Conservation (phyloP, 2,113 vertebrate genomes). For the Tricholaema leucomelas region DNA sequence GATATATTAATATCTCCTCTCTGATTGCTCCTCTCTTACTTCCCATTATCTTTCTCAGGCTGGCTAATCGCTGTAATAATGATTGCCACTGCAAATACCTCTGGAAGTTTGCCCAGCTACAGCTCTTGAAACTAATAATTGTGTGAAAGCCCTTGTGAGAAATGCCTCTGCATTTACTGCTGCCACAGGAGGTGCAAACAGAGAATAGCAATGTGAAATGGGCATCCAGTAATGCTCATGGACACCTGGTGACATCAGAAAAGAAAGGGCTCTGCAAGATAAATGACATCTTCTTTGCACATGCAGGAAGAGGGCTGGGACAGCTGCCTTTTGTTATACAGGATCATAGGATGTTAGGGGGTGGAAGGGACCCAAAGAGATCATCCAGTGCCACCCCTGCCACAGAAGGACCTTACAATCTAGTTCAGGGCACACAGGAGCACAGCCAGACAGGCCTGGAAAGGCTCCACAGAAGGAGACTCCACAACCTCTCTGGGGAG, state of each 20-base stretch:
- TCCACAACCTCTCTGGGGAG: no score
- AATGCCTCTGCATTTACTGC: not conserved
- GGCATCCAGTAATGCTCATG: not conserved
- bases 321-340: no score
- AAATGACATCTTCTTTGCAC: not conserved
- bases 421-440: no score
- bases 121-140: not conserved
- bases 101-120: not conserved
- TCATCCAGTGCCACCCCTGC: no score
- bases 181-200: no score
- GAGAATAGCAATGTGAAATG: accelerated
- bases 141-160: not conserved
- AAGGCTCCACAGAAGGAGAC: no score
- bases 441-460: no score
- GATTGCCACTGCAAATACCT: not conserved
- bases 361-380: no score
- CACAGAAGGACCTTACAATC: no score
- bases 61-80: not conserved
- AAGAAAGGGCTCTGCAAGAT: not conserved
- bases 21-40: not conserved
- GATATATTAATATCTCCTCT: not conserved
- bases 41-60: not conserved
- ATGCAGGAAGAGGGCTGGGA: not conserved
- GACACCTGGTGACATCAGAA: not conserved
- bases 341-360: no score